phyloP scores from a whole-genome alignment of 2,888 invertebrate species.

The Cepaea hortensis region DNA sequence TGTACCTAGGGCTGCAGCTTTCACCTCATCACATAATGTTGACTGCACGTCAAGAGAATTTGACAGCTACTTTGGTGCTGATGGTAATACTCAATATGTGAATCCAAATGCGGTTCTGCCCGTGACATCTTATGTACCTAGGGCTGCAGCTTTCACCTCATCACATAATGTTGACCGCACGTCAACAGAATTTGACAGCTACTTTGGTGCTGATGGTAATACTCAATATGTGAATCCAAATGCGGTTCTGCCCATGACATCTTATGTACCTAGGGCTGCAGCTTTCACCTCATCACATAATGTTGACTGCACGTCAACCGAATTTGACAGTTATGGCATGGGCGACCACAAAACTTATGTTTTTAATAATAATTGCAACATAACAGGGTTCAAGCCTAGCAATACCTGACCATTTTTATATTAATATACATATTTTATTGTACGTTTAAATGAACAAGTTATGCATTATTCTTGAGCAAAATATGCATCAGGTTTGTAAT shows the following conservation, averaged over 20 bases:
- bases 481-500: not conserved
- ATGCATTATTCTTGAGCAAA: not conserved
- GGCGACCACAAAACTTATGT: not conserved
- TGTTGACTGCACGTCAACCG: not conserved
- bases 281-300: no score
- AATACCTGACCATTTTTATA: not conserved
- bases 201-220: no score
- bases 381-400: slow-evolving; percentile 10
- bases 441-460: not conserved
- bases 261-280: no score
- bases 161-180: no score
- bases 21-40: not conserved
- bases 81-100: no score
- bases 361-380: not conserved
- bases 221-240: no score
- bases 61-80: not conserved
- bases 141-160: no score
- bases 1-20: slow-evolving; percentile 11
- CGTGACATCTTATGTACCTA: no score
- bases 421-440: not conserved
- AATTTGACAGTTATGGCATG: not conserved
- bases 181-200: no score
- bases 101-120: no score
- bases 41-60: not conserved
- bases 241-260: no score